Base-by-base conservation (phyloP, 1,140 invertebrate genomes). In the Caerostris darwini region DNA sequence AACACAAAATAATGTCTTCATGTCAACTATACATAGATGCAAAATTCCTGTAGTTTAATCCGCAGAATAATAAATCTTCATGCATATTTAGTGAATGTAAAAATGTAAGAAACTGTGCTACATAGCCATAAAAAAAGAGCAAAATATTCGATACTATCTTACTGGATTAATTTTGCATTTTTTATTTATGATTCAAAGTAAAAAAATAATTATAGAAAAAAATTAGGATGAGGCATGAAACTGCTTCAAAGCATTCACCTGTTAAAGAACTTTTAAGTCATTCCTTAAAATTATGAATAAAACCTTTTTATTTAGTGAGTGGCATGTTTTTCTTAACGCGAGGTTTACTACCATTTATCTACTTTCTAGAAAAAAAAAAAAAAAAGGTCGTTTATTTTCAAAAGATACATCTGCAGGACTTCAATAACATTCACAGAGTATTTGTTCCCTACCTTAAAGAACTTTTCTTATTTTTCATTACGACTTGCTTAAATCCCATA, bases 271-370 rank as follows among this genome's bases (percentile, higher is more conserved):
- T 7, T 50, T 8, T 50, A 34, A 34, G 34, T 77, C 69, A 8
- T 77, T 77, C 19, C 34, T 77, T 77, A 77, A 77, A 77, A 77
- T 77, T 77, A 77, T 77, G 69, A 77, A 77, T 77, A 77, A 77
- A 77, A 77, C n/a, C 69, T 50, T 77, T 77, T 77, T 77, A 77
- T 77, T 77, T 77, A 12, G 10, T 34, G 69, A 77, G 50, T 50
- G 50, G 50, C 69, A 77, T 77, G 69, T 77, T 77, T 34, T 34
- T 34, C 69, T 77, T 77, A 77, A 34, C 50, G 34, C 7, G 7
- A 53, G 34, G 34, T 34, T 77, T 77, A 77, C 69, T 34, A 34
- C 69, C 69, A 77, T 77, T 10, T 77, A 77, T 77, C 69, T 77
- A 77, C 2, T 50, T 34, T 14, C 3, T 7, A 77, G 10, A 3